A percentile compares a stretch with the other conserved stretches of the same genome.
phyloP scores from a whole-genome alignment of 2,113 vertebrate genomes.

The Sitta europaea region DNA sequence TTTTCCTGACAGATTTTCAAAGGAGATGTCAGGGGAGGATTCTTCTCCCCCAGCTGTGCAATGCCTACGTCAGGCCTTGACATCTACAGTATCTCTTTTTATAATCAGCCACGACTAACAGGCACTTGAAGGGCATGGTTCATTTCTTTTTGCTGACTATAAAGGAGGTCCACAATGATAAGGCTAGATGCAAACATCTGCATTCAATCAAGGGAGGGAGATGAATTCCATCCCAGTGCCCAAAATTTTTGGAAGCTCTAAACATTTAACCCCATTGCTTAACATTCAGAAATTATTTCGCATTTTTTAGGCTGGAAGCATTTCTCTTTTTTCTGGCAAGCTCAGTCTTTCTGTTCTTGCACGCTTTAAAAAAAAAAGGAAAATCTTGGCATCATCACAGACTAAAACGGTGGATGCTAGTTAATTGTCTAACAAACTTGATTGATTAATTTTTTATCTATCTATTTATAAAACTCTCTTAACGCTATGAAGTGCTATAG shows the following conservation, averaged over 20 bases:
- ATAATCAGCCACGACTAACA: not conserved
- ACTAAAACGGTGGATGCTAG: not conserved
- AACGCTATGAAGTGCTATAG: not conserved
- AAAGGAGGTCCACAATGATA: not conserved
- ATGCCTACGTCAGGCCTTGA: conserved; percentile 34
- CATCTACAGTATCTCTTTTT: conserved; percentile 30
- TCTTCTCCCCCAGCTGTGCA: not conserved
- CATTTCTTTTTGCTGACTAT: conserved; percentile 42
- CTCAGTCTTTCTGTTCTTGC: not conserved
- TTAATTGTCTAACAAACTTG: conserved; percentile 31
- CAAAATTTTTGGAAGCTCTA: conserved; percentile 27
- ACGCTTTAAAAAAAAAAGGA: not conserved
- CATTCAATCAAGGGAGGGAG: conserved; percentile 20
- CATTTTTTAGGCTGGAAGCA: conserved; percentile 28
- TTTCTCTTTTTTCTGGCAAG: conserved; percentile 35
- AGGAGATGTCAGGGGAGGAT: not conserved
- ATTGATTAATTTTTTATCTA: conserved; percentile 42
- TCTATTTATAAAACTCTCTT: conserved; percentile 20
- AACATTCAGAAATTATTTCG: conserved; percentile 25
- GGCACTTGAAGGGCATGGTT: conserved; percentile 31
- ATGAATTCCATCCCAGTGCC: not conserved
- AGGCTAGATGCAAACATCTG: conserved; percentile 16
- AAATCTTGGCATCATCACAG: conserved; percentile 8
- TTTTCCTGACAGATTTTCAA: not conserved
- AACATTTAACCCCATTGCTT: conserved; percentile 40